These are phyloP conservation scores for Willisornis vidua DNA, from an alignment of 2,113 vertebrate species.

Conservation along the genomic window DNA sequence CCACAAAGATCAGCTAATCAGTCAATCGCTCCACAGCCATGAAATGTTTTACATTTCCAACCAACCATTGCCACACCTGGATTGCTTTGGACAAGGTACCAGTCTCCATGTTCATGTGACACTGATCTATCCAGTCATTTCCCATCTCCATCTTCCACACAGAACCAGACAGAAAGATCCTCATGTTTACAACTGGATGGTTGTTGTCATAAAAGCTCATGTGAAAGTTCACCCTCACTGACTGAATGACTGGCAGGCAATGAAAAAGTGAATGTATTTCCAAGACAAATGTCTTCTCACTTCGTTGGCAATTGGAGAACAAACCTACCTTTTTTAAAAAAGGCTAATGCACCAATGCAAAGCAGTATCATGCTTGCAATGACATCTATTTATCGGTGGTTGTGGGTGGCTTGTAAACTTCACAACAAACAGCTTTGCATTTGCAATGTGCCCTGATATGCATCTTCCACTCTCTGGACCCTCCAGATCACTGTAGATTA, in stretches of 20 bases:
- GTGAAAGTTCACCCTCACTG: background rate
- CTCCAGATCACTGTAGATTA: background rate
- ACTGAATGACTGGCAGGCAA: background rate
- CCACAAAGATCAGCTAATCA: background rate
- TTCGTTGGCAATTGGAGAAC: background rate
- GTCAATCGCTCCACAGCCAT: background rate
- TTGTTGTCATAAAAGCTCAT: background rate
- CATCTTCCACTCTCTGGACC: background rate
- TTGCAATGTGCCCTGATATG: background rate
- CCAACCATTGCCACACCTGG: background rate
- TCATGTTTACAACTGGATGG: background rate
- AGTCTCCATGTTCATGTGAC: rapidly evolving
- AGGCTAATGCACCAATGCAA: background rate
- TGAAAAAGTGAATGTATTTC: background rate
- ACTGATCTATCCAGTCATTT: background rate
- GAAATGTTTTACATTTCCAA: background rate
- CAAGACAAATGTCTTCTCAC: background rate
- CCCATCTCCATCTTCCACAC: background rate
- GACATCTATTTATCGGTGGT: background rate
- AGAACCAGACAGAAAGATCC: background rate
- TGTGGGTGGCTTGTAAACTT: background rate
- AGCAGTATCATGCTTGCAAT: background rate
- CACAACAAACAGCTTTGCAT: background rate
- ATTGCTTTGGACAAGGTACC: background rate
- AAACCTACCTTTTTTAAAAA: background rate